Conservation (phyloP, 2,797 vertebrate species). For the Sebastes taczanowskii region DNA sequence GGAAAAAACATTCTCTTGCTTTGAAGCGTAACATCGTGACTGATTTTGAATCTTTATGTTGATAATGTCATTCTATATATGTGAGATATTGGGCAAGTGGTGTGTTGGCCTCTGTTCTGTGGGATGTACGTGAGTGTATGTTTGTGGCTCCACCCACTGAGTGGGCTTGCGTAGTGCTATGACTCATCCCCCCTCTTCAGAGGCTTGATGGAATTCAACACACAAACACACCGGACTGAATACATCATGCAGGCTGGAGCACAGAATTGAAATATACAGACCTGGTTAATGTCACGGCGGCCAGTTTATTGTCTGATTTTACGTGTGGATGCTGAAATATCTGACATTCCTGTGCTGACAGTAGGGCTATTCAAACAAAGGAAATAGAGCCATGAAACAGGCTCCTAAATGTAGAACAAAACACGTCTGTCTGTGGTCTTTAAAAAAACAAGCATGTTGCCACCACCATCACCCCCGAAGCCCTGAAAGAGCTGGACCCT, state of each 20-base stretch:
- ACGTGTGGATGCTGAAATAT: background rate
- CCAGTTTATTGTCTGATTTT: slow-evolving; percentile 16
- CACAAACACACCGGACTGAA: slow-evolving; percentile 72
- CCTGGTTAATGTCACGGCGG: slow-evolving; percentile 23
- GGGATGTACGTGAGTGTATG: slow-evolving; percentile 67
- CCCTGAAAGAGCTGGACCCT: slow-evolving; percentile 10
- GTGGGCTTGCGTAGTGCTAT: slow-evolving; percentile 80
- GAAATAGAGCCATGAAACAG: background rate
- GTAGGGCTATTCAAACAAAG: background rate
- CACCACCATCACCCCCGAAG: background rate
- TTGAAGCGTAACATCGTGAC: background rate
- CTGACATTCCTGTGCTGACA: slow-evolving; percentile 16
- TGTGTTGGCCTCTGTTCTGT: slow-evolving; percentile 63
- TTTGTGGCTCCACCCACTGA: slow-evolving; percentile 79
- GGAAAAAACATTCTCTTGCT: background rate
- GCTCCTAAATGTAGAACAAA: slow-evolving; percentile 6
- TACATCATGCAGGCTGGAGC: slow-evolving; percentile 63
- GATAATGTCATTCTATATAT: background rate
- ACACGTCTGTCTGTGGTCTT: background rate
- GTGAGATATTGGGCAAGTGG: slow-evolving; percentile 20
- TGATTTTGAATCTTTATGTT: slow-evolving; percentile 3
- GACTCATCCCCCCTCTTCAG: slow-evolving; percentile 81
- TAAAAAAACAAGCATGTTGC: background rate
- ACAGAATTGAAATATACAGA: slow-evolving; percentile 51
- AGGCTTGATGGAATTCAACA: slow-evolving; percentile 79